These are phyloP conservation scores for Hypothenemus hampei DNA, from an alignment of 1,140 invertebrate species.

Conservation along the genomic window DNA sequence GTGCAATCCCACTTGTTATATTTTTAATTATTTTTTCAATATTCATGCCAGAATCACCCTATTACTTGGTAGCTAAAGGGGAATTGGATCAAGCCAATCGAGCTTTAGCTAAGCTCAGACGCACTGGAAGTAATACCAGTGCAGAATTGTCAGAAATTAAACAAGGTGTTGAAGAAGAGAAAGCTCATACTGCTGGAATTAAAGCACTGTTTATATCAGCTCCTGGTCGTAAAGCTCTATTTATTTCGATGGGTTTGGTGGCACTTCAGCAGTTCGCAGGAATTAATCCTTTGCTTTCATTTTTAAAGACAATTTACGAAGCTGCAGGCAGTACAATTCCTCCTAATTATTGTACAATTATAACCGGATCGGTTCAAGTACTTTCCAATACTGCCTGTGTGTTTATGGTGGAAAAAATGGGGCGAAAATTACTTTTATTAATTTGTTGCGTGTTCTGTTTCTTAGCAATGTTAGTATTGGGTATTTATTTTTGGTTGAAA, in stretches of 20 bases:
- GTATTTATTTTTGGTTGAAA: conserved; percentile 38
- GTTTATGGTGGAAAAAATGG: conserved; percentile 69
- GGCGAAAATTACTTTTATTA: conserved; percentile 61
- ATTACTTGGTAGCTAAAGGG: conserved; percentile 57
- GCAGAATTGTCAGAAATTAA: conserved; percentile 24
- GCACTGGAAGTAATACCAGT: conserved; percentile 44
- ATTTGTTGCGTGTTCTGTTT: conserved; percentile 54
- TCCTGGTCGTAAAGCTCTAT: conserved; percentile 59
- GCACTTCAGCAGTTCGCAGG: conserved; percentile 81
- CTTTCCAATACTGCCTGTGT: conserved; percentile 63
- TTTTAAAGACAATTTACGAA: conserved; percentile 66
- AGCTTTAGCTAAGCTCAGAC: conserved; percentile 58
- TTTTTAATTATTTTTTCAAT: conserved; percentile 51
- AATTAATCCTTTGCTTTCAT: conserved; percentile 83
- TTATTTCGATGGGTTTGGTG: conserved; percentile 76
- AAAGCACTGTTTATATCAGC: conserved; percentile 30
- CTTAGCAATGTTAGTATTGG: conserved; percentile 27
- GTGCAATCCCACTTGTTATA: conserved; percentile 47
- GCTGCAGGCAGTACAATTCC: conserved; percentile 56
- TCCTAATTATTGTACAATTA: conserved; percentile 57
- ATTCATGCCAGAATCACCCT: conserved; percentile 68
- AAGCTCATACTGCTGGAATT: conserved; percentile 29
- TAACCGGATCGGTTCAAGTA: conserved; percentile 76
- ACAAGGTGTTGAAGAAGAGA: conserved; percentile 32
- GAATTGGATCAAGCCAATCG: conserved; percentile 56